Percentiles rank a stretch among this genome's conserved stretches.
Conservation (phyloP, 1,140 invertebrate genomes). For the Caenorhabditis brenneri region DNA sequence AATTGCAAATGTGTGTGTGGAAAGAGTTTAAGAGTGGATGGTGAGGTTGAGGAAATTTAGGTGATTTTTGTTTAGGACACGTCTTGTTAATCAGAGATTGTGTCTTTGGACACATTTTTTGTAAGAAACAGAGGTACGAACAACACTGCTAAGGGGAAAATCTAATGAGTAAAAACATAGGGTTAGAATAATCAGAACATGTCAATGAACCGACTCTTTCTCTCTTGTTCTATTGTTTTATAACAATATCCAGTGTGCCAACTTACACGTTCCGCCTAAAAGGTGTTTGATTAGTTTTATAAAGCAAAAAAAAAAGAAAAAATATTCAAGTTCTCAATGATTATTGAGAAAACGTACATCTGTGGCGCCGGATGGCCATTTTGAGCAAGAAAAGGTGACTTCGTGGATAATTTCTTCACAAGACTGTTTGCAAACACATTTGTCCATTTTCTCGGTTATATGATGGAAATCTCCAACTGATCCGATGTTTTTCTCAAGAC, state of each 20-base stretch:
- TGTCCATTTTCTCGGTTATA: slow-evolving; percentile 46
- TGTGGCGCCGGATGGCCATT: slow-evolving; percentile 55
- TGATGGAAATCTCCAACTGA: slow-evolving; percentile 54
- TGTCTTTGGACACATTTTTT: neutral
- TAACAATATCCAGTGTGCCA: neutral
- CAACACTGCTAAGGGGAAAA: slow-evolving; percentile 23
- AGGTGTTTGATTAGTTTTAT: neutral
- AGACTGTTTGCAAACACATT: slow-evolving; percentile 52
- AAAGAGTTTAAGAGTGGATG: neutral
- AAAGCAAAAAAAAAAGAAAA: slow-evolving; percentile 17
- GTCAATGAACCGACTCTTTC: slow-evolving; percentile 25
- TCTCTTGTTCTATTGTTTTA: too few relatives aligned
- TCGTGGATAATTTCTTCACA: slow-evolving; percentile 49
- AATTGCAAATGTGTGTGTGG: neutral
- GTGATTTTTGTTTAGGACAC: too few relatives aligned
- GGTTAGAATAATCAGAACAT: slow-evolving; percentile 3
- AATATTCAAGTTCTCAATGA: too few relatives aligned
- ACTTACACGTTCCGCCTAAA: slow-evolving; percentile 40
- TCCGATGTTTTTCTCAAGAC: slow-evolving; percentile 47
- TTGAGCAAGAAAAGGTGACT: slow-evolving; percentile 47
- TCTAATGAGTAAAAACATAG: neutral
- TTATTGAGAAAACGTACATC: slow-evolving; percentile 18
- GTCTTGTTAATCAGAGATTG: too few relatives aligned
- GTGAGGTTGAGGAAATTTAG: neutral
- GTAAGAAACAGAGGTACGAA: neutral